A percentile compares a stretch with the other conserved stretches of the same genome.
phyloP scores from a whole-genome alignment of 1,140 invertebrate species.

The Grapholita molesta region DNA sequence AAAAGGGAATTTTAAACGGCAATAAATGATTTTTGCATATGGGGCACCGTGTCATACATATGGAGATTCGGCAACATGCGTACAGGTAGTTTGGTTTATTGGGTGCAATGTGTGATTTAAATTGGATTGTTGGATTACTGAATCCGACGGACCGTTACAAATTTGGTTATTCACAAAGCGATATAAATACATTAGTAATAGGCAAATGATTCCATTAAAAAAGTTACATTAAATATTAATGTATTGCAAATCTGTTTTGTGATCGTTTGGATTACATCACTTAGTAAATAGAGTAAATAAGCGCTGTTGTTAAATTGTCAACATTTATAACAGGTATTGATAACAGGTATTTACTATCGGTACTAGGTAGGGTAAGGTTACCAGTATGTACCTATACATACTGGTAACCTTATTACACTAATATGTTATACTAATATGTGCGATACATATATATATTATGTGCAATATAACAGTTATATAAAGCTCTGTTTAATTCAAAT shows the following conservation, averaged over 20 bases:
- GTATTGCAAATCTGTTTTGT: not conserved
- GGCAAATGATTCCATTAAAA: slow-evolving; percentile 31
- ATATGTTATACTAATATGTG: too few species aligned
- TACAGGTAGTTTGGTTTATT: slow-evolving; percentile 55
- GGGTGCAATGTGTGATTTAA: slow-evolving; percentile 58
- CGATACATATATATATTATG: too few species aligned
- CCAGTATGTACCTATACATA: too few species aligned
- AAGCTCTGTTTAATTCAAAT: too few species aligned
- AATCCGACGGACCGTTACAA: slow-evolving; percentile 68
- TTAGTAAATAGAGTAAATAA: not conserved
- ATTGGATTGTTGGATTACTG: slow-evolving; percentile 51
- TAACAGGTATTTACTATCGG: too few species aligned
- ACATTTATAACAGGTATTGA: not conserved
- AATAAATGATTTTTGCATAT: slow-evolving; percentile 76
- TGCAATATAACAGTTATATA: too few species aligned
- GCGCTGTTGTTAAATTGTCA: not conserved
- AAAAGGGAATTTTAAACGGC: slow-evolving; percentile 66
- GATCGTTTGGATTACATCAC: not conserved
- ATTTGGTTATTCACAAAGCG: slow-evolving; percentile 59
- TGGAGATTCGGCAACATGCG: slow-evolving; percentile 61
- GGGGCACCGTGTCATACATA: slow-evolving; percentile 42
- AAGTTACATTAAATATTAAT: slow-evolving; percentile 29
- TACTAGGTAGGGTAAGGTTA: too few species aligned
- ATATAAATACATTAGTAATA: slow-evolving; percentile 44
- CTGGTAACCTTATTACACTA: too few species aligned